Evolutionary conservation across 2,797 vertebrate genomes (phyloP).

Genomic region (Alauda arvensis): DNA sequence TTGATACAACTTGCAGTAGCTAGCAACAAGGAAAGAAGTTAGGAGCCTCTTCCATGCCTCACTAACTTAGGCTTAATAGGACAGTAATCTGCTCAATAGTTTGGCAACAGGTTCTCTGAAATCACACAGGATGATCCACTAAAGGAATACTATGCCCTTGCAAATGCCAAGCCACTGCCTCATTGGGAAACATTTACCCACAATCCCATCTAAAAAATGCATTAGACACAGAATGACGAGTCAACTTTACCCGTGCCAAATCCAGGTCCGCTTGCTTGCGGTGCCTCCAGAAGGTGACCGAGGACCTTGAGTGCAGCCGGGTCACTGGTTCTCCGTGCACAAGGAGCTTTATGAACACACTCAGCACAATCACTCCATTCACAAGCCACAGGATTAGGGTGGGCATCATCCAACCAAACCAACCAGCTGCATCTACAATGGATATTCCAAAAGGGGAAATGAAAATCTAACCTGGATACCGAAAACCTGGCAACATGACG

Average conservation of each 20-base stretch:
- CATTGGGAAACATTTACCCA: not conserved
- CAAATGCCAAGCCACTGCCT: not conserved
- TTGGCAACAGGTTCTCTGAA: not conserved
- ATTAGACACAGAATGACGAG: not conserved
- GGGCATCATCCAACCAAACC: slow-evolving; percentile 92
- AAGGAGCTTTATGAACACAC: slow-evolving; percentile 90
- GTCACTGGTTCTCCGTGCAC: slow-evolving; percentile 94
- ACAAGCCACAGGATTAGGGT: slow-evolving; percentile 93
- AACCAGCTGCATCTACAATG: slow-evolving; percentile 67
- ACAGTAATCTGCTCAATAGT: not conserved
- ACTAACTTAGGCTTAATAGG: not conserved
- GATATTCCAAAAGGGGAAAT: not conserved
- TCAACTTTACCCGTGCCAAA: slow-evolving; percentile 80
- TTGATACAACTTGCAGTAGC: not conserved
- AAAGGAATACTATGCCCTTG: not conserved
- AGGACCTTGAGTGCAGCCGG: slow-evolving; percentile 89
- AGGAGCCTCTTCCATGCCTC: not conserved
- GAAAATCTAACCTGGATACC: not conserved
- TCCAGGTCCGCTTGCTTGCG: slow-evolving; percentile 94
- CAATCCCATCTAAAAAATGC: not conserved
- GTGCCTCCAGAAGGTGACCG: slow-evolving; percentile 95
- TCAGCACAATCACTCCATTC: slow-evolving; percentile 91
- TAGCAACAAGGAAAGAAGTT: not conserved
- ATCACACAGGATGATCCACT: not conserved
- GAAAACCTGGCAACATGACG: not conserved